Evolutionary conservation across 2,888 invertebrate species (phyloP).

Genomic region (Drosophila greeni): DNA sequence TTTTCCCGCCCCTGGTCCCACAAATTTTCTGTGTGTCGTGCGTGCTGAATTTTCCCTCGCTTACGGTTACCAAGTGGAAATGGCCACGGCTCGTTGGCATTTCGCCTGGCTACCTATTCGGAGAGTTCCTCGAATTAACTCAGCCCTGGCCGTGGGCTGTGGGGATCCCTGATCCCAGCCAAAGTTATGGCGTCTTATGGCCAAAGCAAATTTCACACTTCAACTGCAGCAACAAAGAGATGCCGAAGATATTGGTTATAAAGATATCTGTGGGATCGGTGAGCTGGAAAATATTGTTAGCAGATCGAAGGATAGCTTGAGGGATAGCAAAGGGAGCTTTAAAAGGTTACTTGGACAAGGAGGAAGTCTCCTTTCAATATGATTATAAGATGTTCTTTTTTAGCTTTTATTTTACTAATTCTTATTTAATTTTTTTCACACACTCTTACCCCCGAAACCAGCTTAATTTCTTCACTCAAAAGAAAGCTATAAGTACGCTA

Average conservation of each 20-base stretch:
- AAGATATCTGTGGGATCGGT: constrained; percentile 10
- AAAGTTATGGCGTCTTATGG: constrained; percentile 15
- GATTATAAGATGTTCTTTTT: not conserved
- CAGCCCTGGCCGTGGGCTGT: constrained; percentile 17
- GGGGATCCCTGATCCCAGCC: constrained; percentile 8
- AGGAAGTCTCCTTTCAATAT: no score
- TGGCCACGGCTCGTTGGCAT: constrained; percentile 66
- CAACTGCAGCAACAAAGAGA: constrained; percentile 11
- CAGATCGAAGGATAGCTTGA: not conserved
- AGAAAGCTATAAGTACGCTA: constrained; percentile 11
- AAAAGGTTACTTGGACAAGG: not conserved
- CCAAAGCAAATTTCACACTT: constrained; percentile 67
- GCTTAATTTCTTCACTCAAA: not conserved
- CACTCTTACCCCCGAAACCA: not conserved
- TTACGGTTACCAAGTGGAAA: constrained; percentile 62
- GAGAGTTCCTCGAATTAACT: constrained; percentile 27
- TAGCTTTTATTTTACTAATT: no score
- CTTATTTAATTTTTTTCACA: not conserved
- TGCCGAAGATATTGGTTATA: constrained; percentile 11
- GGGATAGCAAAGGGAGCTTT: not conserved
- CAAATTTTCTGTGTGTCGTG: constrained; percentile 58
- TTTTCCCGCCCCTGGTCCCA: constrained; percentile 33
- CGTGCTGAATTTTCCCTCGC: constrained; percentile 69
- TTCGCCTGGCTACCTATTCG: constrained; percentile 58
- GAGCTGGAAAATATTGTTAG: not conserved